These are phyloP conservation scores for Pangasianodon gigas DNA, from an alignment of 2,113 vertebrate genomes.

Conservation along the genomic window DNA sequence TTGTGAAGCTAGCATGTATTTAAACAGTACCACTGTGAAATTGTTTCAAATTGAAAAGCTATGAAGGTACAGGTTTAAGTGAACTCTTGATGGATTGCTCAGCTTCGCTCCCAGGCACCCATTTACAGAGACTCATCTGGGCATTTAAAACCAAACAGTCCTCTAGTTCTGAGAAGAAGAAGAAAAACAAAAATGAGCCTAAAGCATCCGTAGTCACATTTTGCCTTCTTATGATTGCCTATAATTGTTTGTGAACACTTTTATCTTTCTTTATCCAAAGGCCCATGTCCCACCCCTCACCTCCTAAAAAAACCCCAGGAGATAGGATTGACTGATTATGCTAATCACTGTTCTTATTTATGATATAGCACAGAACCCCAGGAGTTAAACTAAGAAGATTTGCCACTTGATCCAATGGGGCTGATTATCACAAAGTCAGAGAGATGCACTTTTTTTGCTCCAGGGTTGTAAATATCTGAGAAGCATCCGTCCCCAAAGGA, in stretches of 20 bases:
- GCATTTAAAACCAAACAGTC: slow-evolving; percentile 28
- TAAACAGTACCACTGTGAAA: slow-evolving; percentile 32
- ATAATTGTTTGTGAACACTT: neutral
- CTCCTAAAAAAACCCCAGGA: slow-evolving; percentile 31
- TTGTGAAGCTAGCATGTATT: slow-evolving; percentile 6
- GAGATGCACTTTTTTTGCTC: neutral
- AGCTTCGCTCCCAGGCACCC: neutral
- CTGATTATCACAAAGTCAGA: slow-evolving; percentile 21
- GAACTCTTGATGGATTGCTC: slow-evolving; percentile 27
- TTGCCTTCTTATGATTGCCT: slow-evolving; percentile 12
- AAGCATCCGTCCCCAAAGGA: neutral
- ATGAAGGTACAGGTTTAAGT: slow-evolving; percentile 12
- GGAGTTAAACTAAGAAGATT: slow-evolving; percentile 37
- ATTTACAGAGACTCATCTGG: slow-evolving; percentile 31
- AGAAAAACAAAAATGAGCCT: neutral
- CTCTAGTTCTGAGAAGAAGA: slow-evolving; percentile 1
- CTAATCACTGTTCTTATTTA: slow-evolving; percentile 31
- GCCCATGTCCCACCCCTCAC: neutral
- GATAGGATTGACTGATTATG: slow-evolving; percentile 45
- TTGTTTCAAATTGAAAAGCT: slow-evolving; percentile 21
- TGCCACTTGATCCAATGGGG: slow-evolving; percentile 27
- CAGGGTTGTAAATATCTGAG: slow-evolving; percentile 6
- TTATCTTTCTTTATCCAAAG: slow-evolving; percentile 22
- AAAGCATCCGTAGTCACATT: slow-evolving; percentile 11
- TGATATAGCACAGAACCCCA: slow-evolving; percentile 7